phyloP scores from a whole-genome alignment of 2,113 vertebrate genomes.

The Myiozetetes cayanensis region DNA sequence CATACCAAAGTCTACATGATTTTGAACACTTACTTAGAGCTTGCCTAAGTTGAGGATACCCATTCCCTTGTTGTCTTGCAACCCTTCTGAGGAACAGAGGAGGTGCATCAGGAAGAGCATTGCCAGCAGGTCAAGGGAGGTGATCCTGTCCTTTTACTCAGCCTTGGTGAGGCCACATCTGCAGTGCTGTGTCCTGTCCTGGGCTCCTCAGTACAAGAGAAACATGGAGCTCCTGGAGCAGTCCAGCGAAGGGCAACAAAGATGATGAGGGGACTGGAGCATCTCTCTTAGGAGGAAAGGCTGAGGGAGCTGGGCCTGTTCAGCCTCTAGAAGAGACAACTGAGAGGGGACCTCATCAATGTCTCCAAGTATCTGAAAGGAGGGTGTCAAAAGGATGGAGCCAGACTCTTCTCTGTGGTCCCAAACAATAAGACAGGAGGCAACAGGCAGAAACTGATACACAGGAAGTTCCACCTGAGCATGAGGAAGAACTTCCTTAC shows the following conservation, averaged over 20 bases:
- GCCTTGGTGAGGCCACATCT: neutral
- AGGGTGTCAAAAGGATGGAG: neutral
- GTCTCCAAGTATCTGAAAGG: neutral
- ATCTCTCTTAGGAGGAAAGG: neutral
- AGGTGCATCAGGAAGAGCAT: neutral
- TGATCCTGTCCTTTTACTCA: neutral
- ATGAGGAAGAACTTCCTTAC: neutral
- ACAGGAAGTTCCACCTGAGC: neutral
- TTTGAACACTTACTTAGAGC: neutral
- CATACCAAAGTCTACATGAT: neutral
- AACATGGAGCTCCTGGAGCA: neutral
- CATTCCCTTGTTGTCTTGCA: neutral
- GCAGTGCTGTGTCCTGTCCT: neutral
- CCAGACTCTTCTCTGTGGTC: neutral
- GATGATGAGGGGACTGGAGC: neutral
- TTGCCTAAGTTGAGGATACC: neutral
- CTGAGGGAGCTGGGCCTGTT: neutral
- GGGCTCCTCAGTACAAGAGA: neutral
- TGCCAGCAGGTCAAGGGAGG: neutral
- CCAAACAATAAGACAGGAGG: neutral
- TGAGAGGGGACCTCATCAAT: neutral
- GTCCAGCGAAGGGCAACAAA: neutral
- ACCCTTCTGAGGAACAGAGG: neutral
- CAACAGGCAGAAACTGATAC: neutral
- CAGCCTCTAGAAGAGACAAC: neutral